Evolutionary conservation across 2,113 vertebrate species (phyloP).

Genomic region (Echinops telfairi): DNA sequence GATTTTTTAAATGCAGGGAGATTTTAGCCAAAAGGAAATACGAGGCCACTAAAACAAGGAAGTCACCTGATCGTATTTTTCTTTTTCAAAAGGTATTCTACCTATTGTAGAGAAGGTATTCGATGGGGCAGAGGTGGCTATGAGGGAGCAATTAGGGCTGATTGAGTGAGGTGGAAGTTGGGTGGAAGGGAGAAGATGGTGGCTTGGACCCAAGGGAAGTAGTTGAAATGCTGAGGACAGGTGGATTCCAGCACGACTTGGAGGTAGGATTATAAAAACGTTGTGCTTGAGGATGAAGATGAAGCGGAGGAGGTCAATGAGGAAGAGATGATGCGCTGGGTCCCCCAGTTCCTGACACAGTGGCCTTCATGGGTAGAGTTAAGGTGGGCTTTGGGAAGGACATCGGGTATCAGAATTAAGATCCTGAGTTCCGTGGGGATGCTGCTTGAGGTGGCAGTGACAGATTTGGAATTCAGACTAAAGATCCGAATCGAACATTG

Average conservation of each 20-base stretch:
- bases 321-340: neutral
- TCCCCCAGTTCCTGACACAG: neutral
- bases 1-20: neutral
- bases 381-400: neutral
- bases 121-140: no score
- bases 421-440: neutral
- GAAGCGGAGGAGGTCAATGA: neutral
- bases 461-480: constrained; percentile 15
- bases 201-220: neutral
- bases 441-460: neutral
- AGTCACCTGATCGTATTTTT: neutral
- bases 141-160: no score
- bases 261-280: neutral
- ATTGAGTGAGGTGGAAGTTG: neutral
- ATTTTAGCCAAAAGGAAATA: neutral
- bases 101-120: neutral
- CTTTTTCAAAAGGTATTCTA: neutral
- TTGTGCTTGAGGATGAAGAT: neutral
- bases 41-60: neutral
- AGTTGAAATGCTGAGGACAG: neutral
- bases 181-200: neutral
- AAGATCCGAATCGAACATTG: neutral
- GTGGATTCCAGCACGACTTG: neutral
- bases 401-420: neutral
- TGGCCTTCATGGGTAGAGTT: neutral